Percentiles rank a stretch among this genome's conserved stretches.
These are phyloP conservation scores for Premnoplex brunnescens DNA, from an alignment of 2,797 vertebrate genomes.

Conservation along the genomic window DNA sequence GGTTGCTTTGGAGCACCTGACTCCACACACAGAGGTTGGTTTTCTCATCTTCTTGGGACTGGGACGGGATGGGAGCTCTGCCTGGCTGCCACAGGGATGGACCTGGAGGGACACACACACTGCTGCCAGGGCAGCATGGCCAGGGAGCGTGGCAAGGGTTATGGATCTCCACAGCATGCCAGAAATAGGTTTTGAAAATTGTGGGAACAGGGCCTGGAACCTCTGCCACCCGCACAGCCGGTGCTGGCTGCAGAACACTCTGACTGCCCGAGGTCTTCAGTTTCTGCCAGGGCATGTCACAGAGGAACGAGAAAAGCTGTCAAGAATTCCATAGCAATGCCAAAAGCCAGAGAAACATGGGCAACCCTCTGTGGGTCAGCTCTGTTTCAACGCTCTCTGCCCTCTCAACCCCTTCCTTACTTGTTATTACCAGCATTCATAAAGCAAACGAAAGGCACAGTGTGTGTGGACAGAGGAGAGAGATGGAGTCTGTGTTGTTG, in stretches of 20 bases:
- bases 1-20: background rate
- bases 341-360: background rate
- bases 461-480: background rate
- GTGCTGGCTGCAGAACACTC: background rate
- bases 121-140: background rate
- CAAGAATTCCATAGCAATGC: background rate
- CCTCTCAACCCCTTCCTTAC: background rate
- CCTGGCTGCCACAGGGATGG: slow-evolving; percentile 18
- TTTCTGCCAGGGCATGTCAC: background rate
- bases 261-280: background rate
- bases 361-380: background rate
- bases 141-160: background rate
- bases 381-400: background rate
- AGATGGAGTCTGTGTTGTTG: background rate
- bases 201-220: background rate
- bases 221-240: background rate
- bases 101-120: background rate
- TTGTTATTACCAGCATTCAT: background rate
- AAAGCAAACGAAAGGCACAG: accelerated
- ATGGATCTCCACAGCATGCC: background rate
- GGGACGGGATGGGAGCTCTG: background rate
- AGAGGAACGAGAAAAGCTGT: background rate
- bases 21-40: background rate
- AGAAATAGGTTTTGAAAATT: background rate
- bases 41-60: slow-evolving; percentile 44